Evolutionary conservation across 2,113 vertebrate genomes (phyloP).

Genomic region (Oreochromis spilurus): DNA sequence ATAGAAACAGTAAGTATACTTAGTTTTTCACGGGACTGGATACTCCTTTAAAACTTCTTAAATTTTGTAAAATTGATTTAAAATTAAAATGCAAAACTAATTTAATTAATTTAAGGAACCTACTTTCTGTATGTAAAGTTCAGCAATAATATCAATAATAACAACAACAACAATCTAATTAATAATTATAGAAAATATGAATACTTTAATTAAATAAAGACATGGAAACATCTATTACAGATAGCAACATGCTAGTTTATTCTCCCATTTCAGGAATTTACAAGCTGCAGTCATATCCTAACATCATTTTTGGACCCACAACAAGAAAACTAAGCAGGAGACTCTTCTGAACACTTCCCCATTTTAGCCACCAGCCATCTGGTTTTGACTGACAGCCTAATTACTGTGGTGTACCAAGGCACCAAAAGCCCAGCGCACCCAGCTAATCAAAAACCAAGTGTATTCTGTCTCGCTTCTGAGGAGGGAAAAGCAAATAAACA

Average conservation of each 20-base stretch:
- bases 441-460: constrained; percentile 63
- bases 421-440: constrained; percentile 58
- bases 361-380: constrained; percentile 52
- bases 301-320: background rate
- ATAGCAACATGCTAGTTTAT: background rate
- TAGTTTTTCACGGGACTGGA: background rate
- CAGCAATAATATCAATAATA: background rate
- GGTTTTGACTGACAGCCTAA: constrained; percentile 73
- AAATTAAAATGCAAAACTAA: background rate
- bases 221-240: background rate
- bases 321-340: constrained; percentile 22
- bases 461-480: constrained; percentile 43
- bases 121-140: background rate
- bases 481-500: constrained; percentile 29
- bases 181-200: background rate
- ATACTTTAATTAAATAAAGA: background rate
- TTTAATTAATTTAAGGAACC: background rate
- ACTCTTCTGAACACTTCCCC: constrained; percentile 40
- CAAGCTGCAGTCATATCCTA: background rate
- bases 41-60: background rate
- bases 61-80: background rate
- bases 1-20: background rate
- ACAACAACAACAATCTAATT: background rate
- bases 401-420: constrained; percentile 56
- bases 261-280: background rate